phyloP scores from a whole-genome alignment of 2,888 invertebrate genomes.

The Macaria notata region DNA sequence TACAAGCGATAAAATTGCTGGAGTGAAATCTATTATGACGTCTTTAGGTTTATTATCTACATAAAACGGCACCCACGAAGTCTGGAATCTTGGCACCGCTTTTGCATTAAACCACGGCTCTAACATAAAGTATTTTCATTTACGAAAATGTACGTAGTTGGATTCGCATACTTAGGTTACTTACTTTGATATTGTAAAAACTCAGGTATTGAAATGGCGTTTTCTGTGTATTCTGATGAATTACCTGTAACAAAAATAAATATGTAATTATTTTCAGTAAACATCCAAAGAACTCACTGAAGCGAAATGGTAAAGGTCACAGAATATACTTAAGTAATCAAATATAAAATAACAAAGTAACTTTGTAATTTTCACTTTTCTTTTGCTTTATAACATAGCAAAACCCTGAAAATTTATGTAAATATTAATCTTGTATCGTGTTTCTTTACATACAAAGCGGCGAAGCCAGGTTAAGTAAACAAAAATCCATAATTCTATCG shows the following conservation, averaged over 20 bases:
- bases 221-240: neutral
- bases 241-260: conserved; percentile 45
- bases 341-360: too few species aligned
- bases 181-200: too few species aligned
- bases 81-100: conserved; percentile 7
- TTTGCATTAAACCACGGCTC: neutral
- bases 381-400: too few species aligned
- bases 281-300: too few species aligned
- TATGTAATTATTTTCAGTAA: conserved; percentile 7
- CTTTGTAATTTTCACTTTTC: too few species aligned
- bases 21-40: conserved; percentile 32
- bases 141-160: neutral
- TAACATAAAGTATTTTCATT: too few species aligned
- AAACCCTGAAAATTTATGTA: neutral
- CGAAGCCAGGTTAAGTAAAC: conserved; percentile 22
- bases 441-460: conserved; percentile 6
- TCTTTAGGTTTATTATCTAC: conserved; percentile 30
- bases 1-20: conserved; percentile 29
- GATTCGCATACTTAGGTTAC: too few species aligned
- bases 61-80: conserved; percentile 22
- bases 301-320: too few species aligned
- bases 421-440: conserved; percentile 3
- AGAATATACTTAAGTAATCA: too few species aligned
- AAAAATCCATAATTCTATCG: conserved; percentile 60
- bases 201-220: too few species aligned